These are phyloP conservation scores for Eulemur rufifrons DNA, from an alignment of 2,113 vertebrate genomes.

Conservation along the genomic window DNA sequence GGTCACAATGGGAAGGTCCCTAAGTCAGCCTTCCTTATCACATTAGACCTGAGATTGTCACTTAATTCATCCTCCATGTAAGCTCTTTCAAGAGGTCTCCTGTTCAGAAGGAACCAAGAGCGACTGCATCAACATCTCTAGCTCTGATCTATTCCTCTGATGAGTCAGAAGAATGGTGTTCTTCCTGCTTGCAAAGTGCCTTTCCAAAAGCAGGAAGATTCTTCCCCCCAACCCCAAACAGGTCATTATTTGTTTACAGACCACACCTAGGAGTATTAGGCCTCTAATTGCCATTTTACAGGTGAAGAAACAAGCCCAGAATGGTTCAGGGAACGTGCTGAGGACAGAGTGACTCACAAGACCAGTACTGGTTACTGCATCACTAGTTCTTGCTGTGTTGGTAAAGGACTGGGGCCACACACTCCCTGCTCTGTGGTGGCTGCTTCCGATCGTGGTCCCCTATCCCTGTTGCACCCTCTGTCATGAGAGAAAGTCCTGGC, in stretches of 20 bases:
- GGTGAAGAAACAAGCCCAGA: constrained; percentile 21
- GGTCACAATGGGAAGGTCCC: neutral
- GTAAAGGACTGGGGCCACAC: neutral
- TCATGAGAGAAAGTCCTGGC: neutral
- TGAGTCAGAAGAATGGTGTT: neutral
- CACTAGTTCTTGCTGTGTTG: neutral
- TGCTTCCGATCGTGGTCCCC: neutral
- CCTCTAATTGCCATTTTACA: neutral
- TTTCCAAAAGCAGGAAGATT: constrained; percentile 37
- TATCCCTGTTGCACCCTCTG: neutral
- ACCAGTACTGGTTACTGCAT: neutral
- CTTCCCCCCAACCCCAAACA: neutral
- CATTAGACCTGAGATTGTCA: neutral
- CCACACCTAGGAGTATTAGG: neutral
- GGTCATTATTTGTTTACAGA: neutral
- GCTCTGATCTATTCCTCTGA: neutral
- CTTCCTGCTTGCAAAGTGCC: neutral
- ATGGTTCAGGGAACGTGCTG: neutral
- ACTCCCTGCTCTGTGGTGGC: neutral
- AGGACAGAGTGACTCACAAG: neutral
- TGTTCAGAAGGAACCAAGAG: neutral
- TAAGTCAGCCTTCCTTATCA: neutral
- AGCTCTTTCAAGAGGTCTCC: neutral
- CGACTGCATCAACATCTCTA: neutral
- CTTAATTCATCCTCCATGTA: neutral